Evolutionary conservation across 37 sponge, comb jelly and placozoan species (phyloP).

Genomic region (Spongilla lacustris): DNA sequence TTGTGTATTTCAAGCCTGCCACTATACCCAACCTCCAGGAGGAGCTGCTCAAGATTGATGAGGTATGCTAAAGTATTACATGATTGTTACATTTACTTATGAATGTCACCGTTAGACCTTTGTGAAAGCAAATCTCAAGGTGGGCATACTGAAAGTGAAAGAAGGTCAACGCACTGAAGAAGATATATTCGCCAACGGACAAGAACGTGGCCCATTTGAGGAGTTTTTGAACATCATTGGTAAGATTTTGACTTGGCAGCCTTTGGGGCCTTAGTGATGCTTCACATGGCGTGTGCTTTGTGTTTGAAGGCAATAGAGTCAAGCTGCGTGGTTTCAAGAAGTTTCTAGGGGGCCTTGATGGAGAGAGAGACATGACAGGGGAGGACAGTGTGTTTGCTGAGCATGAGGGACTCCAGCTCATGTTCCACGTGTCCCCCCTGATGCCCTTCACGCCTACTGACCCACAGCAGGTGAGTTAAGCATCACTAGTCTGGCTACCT

Average conservation of each 20-base stretch:
- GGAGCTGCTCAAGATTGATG: conserved; percentile 89
- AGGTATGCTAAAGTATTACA: conserved; percentile 42
- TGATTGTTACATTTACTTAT: too few relatives aligned
- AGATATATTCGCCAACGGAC: conserved; percentile 86
- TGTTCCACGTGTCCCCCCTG: conserved; percentile 96
- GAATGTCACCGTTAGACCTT: too few relatives aligned
- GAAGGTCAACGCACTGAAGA: conserved; percentile 85
- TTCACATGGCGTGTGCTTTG: too few relatives aligned
- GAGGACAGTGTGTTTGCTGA: conserved; percentile 85
- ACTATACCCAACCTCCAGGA: conserved; percentile 40
- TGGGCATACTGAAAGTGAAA: conserved; percentile 86
- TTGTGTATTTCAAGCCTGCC: conserved; percentile 66
- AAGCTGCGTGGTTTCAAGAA: conserved; percentile 84
- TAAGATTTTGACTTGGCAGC: conserved; percentile 40
- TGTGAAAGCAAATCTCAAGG: conserved; percentile 67
- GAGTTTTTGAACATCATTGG: conserved; percentile 58
- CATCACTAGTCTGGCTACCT: too few relatives aligned
- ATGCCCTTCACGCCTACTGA: conserved; percentile 87
- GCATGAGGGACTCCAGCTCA: conserved; percentile 76
- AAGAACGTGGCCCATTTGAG: conserved; percentile 80
- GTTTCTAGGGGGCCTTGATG: conserved; percentile 92
- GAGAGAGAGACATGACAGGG: conserved; percentile 81
- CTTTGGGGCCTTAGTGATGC: conserved; percentile 4
- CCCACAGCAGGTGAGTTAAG: conserved; percentile 82
- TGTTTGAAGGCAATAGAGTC: conserved; percentile 53